Conservation (phyloP, 30 jellyfish, hydroid and myxozoan species). For the Aurelia coerulea region DNA sequence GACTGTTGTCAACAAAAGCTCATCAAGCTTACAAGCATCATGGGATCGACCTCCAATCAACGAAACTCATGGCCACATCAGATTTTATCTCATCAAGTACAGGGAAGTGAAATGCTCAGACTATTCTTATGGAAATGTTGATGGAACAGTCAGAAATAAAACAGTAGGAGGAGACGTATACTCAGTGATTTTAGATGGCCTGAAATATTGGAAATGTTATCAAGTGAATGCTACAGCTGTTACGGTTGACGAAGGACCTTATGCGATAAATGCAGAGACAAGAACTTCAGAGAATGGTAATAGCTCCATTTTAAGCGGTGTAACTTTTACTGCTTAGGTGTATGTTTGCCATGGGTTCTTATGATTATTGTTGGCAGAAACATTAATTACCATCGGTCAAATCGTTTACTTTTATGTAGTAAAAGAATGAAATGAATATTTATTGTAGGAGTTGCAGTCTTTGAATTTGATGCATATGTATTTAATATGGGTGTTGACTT, state of each 20-base stretch:
- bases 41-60: background rate
- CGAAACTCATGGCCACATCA: background rate
- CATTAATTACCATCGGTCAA: too few species aligned
- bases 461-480: too few species aligned
- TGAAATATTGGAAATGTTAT: constrained; percentile 19
- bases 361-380: too few species aligned
- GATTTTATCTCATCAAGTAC: background rate
- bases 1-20: background rate
- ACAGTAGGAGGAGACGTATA: background rate
- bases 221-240: constrained; percentile 3
- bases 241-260: constrained; percentile 3
- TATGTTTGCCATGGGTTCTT: too few species aligned
- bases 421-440: too few species aligned
- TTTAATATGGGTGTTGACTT: too few species aligned
- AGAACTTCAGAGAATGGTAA: constrained; percentile 12
- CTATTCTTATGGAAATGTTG: background rate
- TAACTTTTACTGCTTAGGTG: too few species aligned
- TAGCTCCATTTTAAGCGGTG: too few species aligned
- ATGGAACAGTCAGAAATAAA: background rate
- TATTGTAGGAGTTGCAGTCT: background rate
- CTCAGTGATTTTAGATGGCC: background rate
- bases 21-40: background rate
- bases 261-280: background rate
- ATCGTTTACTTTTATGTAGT: too few species aligned
- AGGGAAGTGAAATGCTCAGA: background rate